These are phyloP conservation scores for Psammodynastes pulverulentus DNA, from an alignment of 2,113 vertebrate species.

Conservation along the genomic window DNA sequence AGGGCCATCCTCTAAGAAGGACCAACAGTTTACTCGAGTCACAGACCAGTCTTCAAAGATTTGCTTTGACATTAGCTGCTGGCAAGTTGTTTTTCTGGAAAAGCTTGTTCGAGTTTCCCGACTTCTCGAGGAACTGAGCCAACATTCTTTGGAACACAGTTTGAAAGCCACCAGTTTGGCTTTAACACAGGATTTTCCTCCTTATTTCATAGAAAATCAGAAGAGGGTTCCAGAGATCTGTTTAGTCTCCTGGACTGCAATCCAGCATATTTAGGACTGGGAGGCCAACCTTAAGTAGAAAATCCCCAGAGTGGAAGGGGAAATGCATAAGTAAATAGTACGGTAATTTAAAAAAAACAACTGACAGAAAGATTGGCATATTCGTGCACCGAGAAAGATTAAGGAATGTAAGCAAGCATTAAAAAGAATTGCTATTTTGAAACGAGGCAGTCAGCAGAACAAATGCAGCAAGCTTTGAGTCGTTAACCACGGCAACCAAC, in stretches of 20 bases:
- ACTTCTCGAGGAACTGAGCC: background rate
- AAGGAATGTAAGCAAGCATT: constrained; percentile 67
- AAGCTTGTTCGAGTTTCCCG: background rate
- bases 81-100: background rate
- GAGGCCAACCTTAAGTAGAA: background rate
- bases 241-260: background rate
- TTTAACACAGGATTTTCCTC: background rate
- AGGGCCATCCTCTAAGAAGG: no score
- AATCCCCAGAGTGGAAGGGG: background rate
- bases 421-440: constrained; percentile 55
- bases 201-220: background rate
- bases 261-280: background rate
- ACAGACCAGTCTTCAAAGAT: background rate
- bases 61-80: background rate
- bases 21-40: no score
- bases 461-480: constrained; percentile 68
- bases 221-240: background rate
- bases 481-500: constrained; percentile 82
- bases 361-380: constrained; percentile 35
- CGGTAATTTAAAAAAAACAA: constrained; percentile 16
- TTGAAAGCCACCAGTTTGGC: background rate
- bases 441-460: constrained; percentile 72
- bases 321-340: constrained; percentile 7
- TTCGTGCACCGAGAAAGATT: constrained; percentile 53
- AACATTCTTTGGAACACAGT: background rate